Percentiles rank a stretch among this genome's conserved stretches.
These are phyloP conservation scores for Tokudaia muenninki DNA, from an alignment of 2,797 vertebrate genomes.

Conservation along the genomic window DNA sequence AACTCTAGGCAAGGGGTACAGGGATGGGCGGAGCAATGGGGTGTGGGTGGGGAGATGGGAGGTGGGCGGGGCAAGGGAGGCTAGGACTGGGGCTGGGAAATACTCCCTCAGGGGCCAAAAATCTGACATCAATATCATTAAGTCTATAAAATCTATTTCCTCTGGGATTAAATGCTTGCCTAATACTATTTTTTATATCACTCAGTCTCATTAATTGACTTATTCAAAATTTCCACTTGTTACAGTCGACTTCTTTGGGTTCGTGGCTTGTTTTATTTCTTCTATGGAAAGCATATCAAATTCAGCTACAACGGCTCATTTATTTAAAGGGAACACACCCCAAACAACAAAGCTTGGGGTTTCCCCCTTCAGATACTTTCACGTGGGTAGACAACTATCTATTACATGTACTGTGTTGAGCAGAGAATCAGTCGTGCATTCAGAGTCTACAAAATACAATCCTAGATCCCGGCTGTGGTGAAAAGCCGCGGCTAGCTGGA, in stretches of 20 bases:
- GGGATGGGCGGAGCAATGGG: not conserved
- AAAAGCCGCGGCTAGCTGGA: not conserved
- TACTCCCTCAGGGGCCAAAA: not conserved
- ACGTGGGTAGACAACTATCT: not conserved
- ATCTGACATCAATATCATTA: not conserved
- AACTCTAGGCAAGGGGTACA: not conserved
- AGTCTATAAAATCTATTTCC: conserved; percentile 30
- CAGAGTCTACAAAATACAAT: not conserved
- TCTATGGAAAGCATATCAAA: not conserved
- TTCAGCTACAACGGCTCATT: conserved; percentile 24
- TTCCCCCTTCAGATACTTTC: not conserved
- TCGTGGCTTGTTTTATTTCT: conserved; percentile 11
- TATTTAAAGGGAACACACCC: conserved; percentile 30
- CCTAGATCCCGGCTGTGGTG: too few species aligned
- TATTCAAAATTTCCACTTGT: conserved; percentile 56
- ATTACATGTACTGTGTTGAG: not conserved
- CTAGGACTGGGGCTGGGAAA: not conserved
- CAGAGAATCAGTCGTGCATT: not conserved
- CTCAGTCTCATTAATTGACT: conserved; percentile 11
- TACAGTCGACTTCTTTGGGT: conserved; percentile 27
- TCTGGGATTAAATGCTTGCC: not conserved
- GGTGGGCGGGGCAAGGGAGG: not conserved
- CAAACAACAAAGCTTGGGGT: not conserved
- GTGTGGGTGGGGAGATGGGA: too few species aligned
- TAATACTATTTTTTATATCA: not conserved